Conservation (phyloP, 2,888 invertebrate genomes). For the Leptopilina drosophilae region DNA sequence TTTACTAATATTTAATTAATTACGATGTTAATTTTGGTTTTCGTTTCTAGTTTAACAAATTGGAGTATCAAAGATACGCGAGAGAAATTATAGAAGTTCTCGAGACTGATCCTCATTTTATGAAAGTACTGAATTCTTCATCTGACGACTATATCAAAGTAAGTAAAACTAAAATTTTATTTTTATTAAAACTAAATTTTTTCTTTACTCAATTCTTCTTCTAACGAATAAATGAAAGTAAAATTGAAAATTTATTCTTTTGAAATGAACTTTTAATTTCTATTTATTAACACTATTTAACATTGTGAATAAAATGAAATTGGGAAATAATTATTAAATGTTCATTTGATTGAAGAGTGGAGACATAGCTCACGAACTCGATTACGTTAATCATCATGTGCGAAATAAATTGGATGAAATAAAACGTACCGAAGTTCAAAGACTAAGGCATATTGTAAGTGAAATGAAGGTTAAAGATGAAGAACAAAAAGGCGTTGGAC, state of each 20-base stretch:
- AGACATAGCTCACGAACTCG: slow-evolving; percentile 93
- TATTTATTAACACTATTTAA: no score
- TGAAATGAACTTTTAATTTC: no score
- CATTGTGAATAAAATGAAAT: no score
- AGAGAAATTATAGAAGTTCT: slow-evolving; percentile 93
- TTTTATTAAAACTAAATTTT: background rate
- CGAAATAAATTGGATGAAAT: slow-evolving; percentile 94
- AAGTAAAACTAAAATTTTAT: slow-evolving; percentile 67
- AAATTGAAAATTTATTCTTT: no score
- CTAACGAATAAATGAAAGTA: no score
- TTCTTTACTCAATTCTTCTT: no score
- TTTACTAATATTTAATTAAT: background rate
- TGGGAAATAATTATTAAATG: slow-evolving; percentile 18
- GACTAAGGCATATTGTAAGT: slow-evolving; percentile 86
- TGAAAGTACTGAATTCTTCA: slow-evolving; percentile 88
- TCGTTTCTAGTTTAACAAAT: background rate
- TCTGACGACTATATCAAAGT: slow-evolving; percentile 91
- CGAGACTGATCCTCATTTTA: slow-evolving; percentile 92
- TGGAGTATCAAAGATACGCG: slow-evolving; percentile 91
- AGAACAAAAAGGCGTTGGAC: slow-evolving; percentile 84
- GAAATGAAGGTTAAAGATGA: slow-evolving; percentile 81
- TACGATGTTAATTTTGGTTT: background rate
- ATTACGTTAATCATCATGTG: slow-evolving; percentile 92
- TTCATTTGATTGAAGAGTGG: slow-evolving; percentile 80
- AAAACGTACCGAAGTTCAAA: slow-evolving; percentile 91